Percentiles rank a stretch among this genome's conserved stretches.
Conservation (phyloP, 2,797 vertebrate species). For the Channallabes apus region DNA sequence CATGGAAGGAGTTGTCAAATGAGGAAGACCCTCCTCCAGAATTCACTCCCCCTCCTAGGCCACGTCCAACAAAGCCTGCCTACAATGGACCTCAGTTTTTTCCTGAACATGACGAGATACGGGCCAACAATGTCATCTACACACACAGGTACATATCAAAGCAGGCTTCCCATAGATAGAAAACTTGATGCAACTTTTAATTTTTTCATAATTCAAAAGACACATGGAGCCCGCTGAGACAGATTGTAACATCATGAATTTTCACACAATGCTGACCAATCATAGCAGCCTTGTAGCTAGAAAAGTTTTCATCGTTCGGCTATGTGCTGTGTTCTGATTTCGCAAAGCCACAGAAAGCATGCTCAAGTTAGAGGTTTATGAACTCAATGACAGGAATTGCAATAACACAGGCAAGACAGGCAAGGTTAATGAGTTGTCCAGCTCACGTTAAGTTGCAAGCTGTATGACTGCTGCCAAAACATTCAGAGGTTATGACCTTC, state of each 20-base stretch:
- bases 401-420: not conserved
- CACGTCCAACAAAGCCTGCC: slow-evolving; percentile 80
- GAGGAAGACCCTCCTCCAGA: slow-evolving; percentile 92
- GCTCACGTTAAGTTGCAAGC: not conserved
- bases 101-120: slow-evolving; percentile 64
- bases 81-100: slow-evolving; percentile 74
- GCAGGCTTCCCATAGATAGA: not conserved
- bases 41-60: slow-evolving; percentile 85
- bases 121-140: slow-evolving; percentile 56
- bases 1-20: slow-evolving; percentile 93
- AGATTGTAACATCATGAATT: not conserved
- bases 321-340: not conserved
- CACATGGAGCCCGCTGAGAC: not conserved
- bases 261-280: not conserved
- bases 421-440: not conserved
- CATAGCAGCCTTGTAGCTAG: not conserved
- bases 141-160: slow-evolving; percentile 60
- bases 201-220: not conserved
- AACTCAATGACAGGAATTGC: not conserved
- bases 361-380: not conserved
- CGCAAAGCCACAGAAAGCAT: not conserved
- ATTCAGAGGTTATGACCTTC: not conserved
- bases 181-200: not conserved
- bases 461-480: not conserved
- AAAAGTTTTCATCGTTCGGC: not conserved